Base-by-base conservation (phyloP, 2,888 invertebrate species). In the Oscheius onirici region DNA sequence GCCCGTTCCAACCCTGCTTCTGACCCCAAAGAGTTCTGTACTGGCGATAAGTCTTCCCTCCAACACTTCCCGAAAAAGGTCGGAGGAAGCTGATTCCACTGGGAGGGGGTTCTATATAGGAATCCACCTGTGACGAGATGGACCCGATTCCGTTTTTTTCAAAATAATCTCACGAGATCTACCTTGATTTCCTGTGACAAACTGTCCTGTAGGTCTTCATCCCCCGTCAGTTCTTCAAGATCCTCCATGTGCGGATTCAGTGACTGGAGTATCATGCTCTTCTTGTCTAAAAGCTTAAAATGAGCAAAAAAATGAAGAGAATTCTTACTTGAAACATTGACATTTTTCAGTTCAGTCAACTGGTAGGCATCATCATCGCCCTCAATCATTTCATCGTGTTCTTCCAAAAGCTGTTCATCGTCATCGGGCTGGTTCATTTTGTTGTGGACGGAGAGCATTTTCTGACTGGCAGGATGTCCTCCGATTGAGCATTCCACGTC, bases 321-420 rank as follows among this genome's bases (percentile, higher is more conserved):
- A n/a, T 26, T 55, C 55, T n/a, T 26, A 10, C 49, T 46, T 26
- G 17, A n/a, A 41, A 24, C 20, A 26, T 13, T 34, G 41, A 66
- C 54, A 52, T 66, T 66, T 52, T 66, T 66, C n/a, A 66, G 24
- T 17, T 66, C 66, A 6, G 66, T 66, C 41, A 66, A 40, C 40
- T 66, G 26, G 54, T 66, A 66, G 13, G 22, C 46, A 10, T 66
- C 46, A 10, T 66, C 66, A 22, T 66, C 52, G 11, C 24, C 28
- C 22, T 52, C 66, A n/a, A 28, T 26, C 3, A 63, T 17, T 3
- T 26, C 46, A 3, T 63, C 63, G n/a, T 28, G 11, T 13, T 34
- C 54, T 15, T 20, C 54, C 49, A 63, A n/a, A 28, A 24, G 44
- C 8, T 46, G 17, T 10, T 63, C 63, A 26, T 63, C 24, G 26